A percentile compares a stretch with the other conserved stretches of the same genome.
Conservation (phyloP, 1,140 invertebrate genomes). For the Orius insidiosus region DNA sequence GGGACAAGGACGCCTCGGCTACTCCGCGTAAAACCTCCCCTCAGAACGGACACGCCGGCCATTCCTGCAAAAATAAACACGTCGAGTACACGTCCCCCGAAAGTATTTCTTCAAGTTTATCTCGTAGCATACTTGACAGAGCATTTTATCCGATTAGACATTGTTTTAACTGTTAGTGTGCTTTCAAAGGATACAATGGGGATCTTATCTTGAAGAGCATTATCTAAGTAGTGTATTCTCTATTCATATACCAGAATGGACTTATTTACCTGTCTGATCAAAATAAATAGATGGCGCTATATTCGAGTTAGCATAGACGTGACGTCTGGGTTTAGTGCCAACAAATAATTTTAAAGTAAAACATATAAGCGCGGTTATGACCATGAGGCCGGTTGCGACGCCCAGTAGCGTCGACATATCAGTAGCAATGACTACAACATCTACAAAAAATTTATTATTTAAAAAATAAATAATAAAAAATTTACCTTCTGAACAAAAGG, state of each 20-base stretch:
- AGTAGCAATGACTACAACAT: conserved; percentile 60
- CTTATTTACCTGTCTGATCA: conserved; percentile 53
- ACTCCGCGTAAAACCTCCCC: conserved; percentile 29
- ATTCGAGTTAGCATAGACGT: conserved; percentile 61
- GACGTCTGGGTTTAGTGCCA: conserved; percentile 46
- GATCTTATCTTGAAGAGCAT: too few relatives aligned
- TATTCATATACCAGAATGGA: too few relatives aligned
- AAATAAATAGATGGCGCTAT: conserved; percentile 64
- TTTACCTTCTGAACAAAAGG: conserved; percentile 67
- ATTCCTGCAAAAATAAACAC: conserved; percentile 11
- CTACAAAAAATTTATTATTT: conserved; percentile 27
- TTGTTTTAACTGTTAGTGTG: too few relatives aligned
- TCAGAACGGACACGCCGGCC: conserved; percentile 15
- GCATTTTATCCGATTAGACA: too few relatives aligned
- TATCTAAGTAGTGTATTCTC: too few relatives aligned
- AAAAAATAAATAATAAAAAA: background rate
- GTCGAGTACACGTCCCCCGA: conserved; percentile 1
- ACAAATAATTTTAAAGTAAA: conserved; percentile 70
- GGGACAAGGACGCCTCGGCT: conserved; percentile 43
- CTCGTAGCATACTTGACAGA: background rate
- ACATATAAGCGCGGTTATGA: conserved; percentile 65
- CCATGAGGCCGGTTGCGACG: conserved; percentile 60
- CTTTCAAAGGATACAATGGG: too few relatives aligned
- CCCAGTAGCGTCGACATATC: conserved; percentile 65
- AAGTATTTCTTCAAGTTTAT: conserved; percentile 1